Percentiles rank a stretch among this genome's conserved stretches.
Evolutionary conservation across 1,140 invertebrate species (phyloP).

Genomic region (Papilio polyxenes): DNA sequence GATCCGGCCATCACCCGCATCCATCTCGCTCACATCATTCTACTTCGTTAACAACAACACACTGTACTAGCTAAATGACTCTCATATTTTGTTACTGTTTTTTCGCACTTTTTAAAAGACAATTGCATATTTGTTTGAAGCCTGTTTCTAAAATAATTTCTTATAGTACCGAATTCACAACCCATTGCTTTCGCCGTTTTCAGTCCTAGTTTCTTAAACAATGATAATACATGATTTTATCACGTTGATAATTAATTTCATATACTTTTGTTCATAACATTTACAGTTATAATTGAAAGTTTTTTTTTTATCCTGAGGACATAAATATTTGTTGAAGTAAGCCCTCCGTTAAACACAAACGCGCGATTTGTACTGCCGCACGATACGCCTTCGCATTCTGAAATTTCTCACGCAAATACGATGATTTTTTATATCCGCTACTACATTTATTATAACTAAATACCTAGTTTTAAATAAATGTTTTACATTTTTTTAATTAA

Average conservation of each 20-base stretch:
- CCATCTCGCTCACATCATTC: conserved; percentile 61
- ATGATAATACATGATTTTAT: neutral
- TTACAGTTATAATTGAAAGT: neutral
- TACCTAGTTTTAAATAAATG: neutral
- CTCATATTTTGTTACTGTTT: neutral
- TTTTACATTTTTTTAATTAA: neutral
- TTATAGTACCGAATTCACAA: neutral
- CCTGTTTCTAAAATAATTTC: neutral
- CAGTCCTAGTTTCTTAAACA: neutral
- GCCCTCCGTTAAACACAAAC: conserved; percentile 27
- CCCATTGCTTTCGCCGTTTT: neutral
- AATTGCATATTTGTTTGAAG: conserved; percentile 1
- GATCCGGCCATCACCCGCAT: conserved; percentile 68
- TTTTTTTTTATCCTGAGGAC: neutral
- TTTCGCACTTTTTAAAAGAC: neutral
- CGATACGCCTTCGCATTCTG: neutral
- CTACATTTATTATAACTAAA: neutral
- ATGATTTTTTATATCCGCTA: neutral
- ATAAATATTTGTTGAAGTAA: neutral
- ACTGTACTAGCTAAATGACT: neutral
- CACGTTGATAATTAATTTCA: neutral
- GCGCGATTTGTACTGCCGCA: conserved; percentile 28
- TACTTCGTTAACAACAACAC: conserved; percentile 38
- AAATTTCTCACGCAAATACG: conserved; percentile 9
- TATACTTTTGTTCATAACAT: neutral